Evolutionary conservation across 2,797 vertebrate genomes (phyloP).

Genomic region (Okamejei kenojei): DNA sequence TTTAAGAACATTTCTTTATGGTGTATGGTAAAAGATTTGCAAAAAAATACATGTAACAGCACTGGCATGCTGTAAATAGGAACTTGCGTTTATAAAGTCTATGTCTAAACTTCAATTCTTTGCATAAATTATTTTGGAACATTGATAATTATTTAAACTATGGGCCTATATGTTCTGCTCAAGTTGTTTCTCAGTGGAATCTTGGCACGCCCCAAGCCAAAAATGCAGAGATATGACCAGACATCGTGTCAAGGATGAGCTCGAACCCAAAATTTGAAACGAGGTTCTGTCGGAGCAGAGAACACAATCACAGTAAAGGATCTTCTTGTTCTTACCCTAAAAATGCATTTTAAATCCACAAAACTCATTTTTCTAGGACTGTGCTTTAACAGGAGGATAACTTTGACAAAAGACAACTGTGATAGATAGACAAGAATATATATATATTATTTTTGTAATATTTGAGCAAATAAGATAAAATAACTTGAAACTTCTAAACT

Average conservation of each 20-base stretch:
- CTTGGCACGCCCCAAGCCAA: background rate
- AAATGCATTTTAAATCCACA: conserved; percentile 1
- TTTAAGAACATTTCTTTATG: conserved; percentile 16
- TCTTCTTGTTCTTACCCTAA: background rate
- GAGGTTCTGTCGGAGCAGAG: background rate
- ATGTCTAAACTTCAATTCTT: background rate
- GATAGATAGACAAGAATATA: background rate
- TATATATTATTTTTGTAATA: conserved; percentile 34
- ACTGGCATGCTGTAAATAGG: conserved; percentile 20
- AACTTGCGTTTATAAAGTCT: background rate
- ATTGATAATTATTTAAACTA: background rate
- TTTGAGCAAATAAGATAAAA: background rate
- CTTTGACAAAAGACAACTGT: background rate
- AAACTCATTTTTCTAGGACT: conserved; percentile 12
- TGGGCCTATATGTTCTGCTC: background rate
- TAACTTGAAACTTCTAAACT: background rate
- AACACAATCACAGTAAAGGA: background rate
- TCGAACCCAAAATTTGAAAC: background rate
- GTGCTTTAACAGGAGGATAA: background rate
- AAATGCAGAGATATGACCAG: background rate
- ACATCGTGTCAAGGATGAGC: background rate
- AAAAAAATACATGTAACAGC: background rate
- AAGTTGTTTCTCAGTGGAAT: background rate
- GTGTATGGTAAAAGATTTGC: background rate
- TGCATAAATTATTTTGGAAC: background rate